Conservation (phyloP, 1,140 invertebrate species). For the Teleopsis dalmanni region DNA sequence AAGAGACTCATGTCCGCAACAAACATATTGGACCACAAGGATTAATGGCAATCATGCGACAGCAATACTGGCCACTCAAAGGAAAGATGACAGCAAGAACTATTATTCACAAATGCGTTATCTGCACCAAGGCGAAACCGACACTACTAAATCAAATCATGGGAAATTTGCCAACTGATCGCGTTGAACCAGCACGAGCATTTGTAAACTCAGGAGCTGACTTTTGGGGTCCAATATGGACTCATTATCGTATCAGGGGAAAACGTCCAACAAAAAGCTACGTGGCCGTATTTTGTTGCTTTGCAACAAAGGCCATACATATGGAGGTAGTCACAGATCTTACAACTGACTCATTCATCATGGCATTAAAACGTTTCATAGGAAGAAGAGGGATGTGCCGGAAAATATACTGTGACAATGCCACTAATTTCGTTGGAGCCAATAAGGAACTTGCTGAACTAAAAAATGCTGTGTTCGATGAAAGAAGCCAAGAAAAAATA, state of each 20-base stretch:
- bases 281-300: constrained; percentile 11
- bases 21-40: constrained; percentile 1
- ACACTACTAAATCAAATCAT: background rate
- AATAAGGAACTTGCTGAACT: no score
- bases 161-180: background rate
- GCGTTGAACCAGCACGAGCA: background rate
- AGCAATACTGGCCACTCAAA: background rate
- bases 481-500: no score
- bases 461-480: no score
- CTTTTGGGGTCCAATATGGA: constrained; percentile 1
- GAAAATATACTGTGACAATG: constrained; percentile 28
- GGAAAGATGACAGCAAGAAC: background rate
- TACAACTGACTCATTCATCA: constrained; percentile 30
- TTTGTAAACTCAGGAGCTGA: background rate
- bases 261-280: background rate
- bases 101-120: background rate
- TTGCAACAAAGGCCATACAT: constrained; percentile 44
- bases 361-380: constrained; percentile 33
- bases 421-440: no score
- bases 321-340: constrained; percentile 40
- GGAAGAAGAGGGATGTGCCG: constrained; percentile 19
- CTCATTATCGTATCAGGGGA: background rate
- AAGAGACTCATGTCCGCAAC: background rate
- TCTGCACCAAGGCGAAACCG: background rate
- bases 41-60: background rate